A percentile compares a stretch with the other conserved stretches of the same genome.
Evolutionary conservation across 2,888 invertebrate genomes (phyloP).

Genomic region (Frankliniella fusca): DNA sequence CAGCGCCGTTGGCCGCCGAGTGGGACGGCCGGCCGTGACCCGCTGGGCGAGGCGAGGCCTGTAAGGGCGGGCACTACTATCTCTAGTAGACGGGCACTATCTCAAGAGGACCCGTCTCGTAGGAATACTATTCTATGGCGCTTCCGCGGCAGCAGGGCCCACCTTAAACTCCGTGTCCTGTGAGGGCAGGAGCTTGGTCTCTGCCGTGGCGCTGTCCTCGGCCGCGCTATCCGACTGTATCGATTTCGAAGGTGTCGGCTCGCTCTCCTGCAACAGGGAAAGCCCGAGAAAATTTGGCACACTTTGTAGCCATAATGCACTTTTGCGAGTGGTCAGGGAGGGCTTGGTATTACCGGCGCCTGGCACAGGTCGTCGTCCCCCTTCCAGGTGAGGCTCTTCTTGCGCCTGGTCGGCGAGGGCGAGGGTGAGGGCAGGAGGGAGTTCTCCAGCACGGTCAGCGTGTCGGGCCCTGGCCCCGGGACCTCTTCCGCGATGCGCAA

Average conservation of each 20-base stretch:
- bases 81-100: no score
- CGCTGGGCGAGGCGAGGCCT: no score
- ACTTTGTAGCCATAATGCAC: no score
- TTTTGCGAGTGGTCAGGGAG: no score
- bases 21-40: no score
- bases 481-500: slow-evolving; percentile 35
- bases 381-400: slow-evolving; percentile 50
- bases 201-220: slow-evolving; percentile 47
- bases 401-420: slow-evolving; percentile 40
- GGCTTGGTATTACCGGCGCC: not conserved
- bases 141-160: slow-evolving; percentile 39
- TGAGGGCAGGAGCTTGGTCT: slow-evolving; percentile 45
- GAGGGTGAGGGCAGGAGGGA: not conserved
- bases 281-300: no score
- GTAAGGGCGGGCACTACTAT: no score
- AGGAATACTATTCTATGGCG: not conserved
- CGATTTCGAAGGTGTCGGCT: not conserved
- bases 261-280: not conserved
- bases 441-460: not conserved
- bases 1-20: no score
- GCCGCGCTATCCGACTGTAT: slow-evolving; percentile 40
- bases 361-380: slow-evolving; percentile 40
- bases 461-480: not conserved
- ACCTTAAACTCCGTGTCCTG: slow-evolving; percentile 40
- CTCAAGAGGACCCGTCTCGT: no score